Evolutionary conservation across 2,888 invertebrate genomes (phyloP), one percentile per base, ranked within the genome.

Genomic region (Muschampia plurimacula): DNA sequence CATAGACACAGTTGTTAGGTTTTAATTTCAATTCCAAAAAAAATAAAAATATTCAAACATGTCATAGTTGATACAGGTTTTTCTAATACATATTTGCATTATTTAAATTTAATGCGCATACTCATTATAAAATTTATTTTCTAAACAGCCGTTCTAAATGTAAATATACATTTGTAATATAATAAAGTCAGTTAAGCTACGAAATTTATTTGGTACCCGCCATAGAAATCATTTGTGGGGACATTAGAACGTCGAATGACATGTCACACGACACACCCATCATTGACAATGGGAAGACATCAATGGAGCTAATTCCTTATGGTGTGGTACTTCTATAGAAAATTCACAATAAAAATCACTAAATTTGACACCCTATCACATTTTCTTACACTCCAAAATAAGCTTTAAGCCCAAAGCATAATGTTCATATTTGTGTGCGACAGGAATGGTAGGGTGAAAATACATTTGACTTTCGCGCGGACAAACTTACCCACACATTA

Each of bases 281-380:
- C 69, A 32, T 63, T 72, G 60, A 86, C 88, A 89, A 89, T 85
- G 80, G 67, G 77, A 75, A 79, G 85, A 85, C 86, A 88, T 92
- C 89, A 93, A 92, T 92, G 90, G 85, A 84, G 83, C 91, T 93
- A 93, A 94, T 93, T 94, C 87, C 91, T 90, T 91, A 91, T 92
- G 92, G 89, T 89, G 80, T 87, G 85, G 84, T 89, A 88, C 89
- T 84, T 87, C 88, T 82, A 86, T 72, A 72, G 60, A 72, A 52
- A 15, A 36, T 89, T 87, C 86, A 80, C 80, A 81, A 83, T 83
- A 82, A 81, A 82, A 72, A 84, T 85, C 82, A 83, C 84, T 67
- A 67, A 82, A 83, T 62, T 72, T 85, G 83, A 83, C 85, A 84
- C 81, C 83, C 82, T 81, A 80, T 65, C 15, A 28, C 7, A 62